Base-by-base conservation (phyloP, 2,888 invertebrate genomes). In the Melanargia galathea region DNA sequence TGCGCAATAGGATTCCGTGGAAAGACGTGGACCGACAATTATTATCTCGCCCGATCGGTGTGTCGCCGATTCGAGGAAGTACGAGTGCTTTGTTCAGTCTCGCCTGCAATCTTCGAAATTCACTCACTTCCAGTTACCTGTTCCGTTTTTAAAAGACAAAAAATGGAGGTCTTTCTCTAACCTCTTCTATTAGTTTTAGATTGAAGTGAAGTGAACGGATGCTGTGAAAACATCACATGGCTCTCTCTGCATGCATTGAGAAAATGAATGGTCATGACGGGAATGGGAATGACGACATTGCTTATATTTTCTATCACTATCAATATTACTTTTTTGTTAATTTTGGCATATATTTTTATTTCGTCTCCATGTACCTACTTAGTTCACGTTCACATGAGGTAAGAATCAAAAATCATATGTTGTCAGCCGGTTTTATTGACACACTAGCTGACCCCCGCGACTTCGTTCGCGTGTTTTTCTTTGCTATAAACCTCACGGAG, bases 1-100 rank as follows among this genome's bases (percentile, higher is more conserved):
- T 89, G 88, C 89, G 88, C 90, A 90, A 91, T 90, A 83, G 82
- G 83, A 89, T 90, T 91, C 90, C 88, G 77, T 75, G 84, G 85
- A 90, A 87, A 86, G 84, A 88, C 88, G 87, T 88, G 89, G 78
- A 86, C 86, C 83, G 89, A 85, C 89, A 87, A 89, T 89, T 81
- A 89, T 90, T 90, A 90, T 90, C 89, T 86, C 87, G 84, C 77
- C 75, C 77, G 82, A 89, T 90, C 88, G 80, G 78, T 80, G 78
- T 82, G 86, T 84, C 84, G 77, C 76, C 82, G 76, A 78, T 90
- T 87, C 89, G 78, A 73, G 76, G 89, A 89, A 88, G 73, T 73
- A 73, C 72, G 75, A 68, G 71, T 75, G 76, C 70, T 73, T 79
- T 79, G 77, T 78, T 75, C 75, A 77, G 62, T 71, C 64, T 71